Evolutionary conservation across 2,888 invertebrate genomes (phyloP).

Genomic region (Epinotia bilunana): DNA sequence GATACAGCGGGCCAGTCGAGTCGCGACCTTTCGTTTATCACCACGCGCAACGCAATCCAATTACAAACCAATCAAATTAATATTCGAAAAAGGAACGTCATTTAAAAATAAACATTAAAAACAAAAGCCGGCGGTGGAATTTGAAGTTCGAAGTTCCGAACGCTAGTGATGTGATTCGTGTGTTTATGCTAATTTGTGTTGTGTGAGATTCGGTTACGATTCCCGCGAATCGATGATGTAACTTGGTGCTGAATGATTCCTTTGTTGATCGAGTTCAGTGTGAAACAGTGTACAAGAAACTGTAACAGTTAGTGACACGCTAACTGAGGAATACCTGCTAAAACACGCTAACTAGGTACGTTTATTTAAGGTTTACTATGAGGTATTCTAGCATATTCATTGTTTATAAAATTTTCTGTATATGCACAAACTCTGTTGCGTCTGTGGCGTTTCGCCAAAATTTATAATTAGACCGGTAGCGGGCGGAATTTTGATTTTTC

Average conservation of each 20-base stretch:
- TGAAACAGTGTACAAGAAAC: conserved; percentile 67
- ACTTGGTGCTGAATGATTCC: conserved; percentile 67
- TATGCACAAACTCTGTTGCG: conserved; percentile 55
- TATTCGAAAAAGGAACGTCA: conserved; percentile 57
- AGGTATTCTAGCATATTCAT: conserved; percentile 44
- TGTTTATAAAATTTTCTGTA: conserved; percentile 54
- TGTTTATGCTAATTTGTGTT: conserved; percentile 59
- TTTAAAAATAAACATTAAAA: conserved; percentile 26
- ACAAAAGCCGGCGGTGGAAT: conserved; percentile 1
- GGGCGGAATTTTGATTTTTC: conserved; percentile 70
- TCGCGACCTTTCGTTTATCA: conserved; percentile 79
- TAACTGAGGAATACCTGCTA: conserved; percentile 50
- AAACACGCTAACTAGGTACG: conserved; percentile 27
- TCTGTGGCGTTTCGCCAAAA: conserved; percentile 74
- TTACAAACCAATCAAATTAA: conserved; percentile 69
- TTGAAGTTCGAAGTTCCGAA: conserved; percentile 29
- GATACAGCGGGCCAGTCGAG: conserved; percentile 76
- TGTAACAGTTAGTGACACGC: conserved; percentile 67
- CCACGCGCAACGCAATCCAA: conserved; percentile 66
- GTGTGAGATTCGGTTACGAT: conserved; percentile 59
- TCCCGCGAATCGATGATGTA: conserved; percentile 76
- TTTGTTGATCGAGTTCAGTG: conserved; percentile 65
- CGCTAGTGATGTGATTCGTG: conserved; percentile 51
- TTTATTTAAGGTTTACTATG: background rate
- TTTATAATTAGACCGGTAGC: conserved; percentile 71